These are phyloP conservation scores for Aricia artaxerxes DNA, from an alignment of 2,888 invertebrate species.

Conservation along the genomic window DNA sequence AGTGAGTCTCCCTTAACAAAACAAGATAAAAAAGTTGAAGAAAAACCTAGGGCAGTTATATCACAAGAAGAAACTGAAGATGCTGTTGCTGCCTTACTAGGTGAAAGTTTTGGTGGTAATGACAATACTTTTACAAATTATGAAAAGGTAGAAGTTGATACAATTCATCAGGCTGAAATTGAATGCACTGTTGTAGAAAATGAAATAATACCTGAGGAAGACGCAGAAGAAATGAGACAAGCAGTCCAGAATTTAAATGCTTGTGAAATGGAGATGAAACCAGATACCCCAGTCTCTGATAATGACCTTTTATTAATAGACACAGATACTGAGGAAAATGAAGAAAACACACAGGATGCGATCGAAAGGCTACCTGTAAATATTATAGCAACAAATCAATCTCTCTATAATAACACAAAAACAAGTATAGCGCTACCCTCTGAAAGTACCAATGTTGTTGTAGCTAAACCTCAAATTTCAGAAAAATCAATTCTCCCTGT, in stretches of 20 bases:
- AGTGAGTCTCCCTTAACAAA: constrained; percentile 58
- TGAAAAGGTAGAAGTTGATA: constrained; percentile 73
- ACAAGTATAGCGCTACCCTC: constrained; percentile 61
- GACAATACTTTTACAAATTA: constrained; percentile 78
- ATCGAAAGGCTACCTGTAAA: constrained; percentile 63
- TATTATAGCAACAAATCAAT: constrained; percentile 64
- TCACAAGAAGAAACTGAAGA: constrained; percentile 96
- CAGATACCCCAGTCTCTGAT: constrained; percentile 92
- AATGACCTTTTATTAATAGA: constrained; percentile 91
- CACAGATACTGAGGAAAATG: constrained; percentile 90
- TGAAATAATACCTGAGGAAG: constrained; percentile 84
- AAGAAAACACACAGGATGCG: constrained; percentile 77
- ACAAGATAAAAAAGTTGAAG: constrained; percentile 82
- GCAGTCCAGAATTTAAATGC: constrained; percentile 90
- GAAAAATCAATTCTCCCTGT: constrained; percentile 44
- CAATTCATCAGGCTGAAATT: constrained; percentile 64
- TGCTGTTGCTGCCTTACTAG: constrained; percentile 92
- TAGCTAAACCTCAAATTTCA: constrained; percentile 69
- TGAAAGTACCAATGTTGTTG: constrained; percentile 62
- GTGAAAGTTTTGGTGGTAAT: constrained; percentile 90
- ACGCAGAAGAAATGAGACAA: constrained; percentile 91
- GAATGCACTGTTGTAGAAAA: constrained; percentile 69
- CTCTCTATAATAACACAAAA: constrained; percentile 51
- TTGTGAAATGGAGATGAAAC: constrained; percentile 86
- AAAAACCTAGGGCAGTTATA: constrained; percentile 90